phyloP scores from a whole-genome alignment of 2,113 vertebrate genomes.

The Corythaixoides concolor region DNA sequence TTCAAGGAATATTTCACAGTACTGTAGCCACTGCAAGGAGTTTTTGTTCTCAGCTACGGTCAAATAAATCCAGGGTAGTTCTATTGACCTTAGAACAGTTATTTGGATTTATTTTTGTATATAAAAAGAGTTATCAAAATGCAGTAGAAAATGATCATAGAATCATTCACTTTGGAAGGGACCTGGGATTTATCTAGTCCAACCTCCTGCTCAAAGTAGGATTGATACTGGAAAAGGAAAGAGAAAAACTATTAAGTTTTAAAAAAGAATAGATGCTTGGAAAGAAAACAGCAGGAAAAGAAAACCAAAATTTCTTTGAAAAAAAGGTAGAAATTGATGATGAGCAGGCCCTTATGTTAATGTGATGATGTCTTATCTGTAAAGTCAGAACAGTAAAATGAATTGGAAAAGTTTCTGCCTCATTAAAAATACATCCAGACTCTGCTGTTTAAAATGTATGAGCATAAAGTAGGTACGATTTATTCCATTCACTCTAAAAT shows the following conservation, averaged over 20 bases:
- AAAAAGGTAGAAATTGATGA: neutral
- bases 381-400: neutral
- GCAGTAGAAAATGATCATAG: neutral
- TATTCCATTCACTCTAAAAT: neutral
- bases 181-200: neutral
- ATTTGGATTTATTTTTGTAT: neutral
- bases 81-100: neutral
- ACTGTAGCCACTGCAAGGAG: neutral
- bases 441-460: neutral
- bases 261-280: neutral
- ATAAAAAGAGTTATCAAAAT: neutral
- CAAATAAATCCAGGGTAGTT: neutral
- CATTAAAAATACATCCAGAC: neutral
- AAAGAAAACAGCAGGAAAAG: neutral
- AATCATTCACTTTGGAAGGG: neutral
- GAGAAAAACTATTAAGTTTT: neutral
- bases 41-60: neutral
- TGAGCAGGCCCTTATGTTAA: neutral
- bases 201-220: neutral
- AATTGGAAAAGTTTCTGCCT: neutral
- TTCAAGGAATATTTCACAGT: neutral
- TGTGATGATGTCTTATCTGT: neutral
- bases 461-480: neutral
- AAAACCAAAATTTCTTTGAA: neutral
- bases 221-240: neutral